Conservation (phyloP, 2,888 invertebrate species). For the Mesochorus sp. region DNA sequence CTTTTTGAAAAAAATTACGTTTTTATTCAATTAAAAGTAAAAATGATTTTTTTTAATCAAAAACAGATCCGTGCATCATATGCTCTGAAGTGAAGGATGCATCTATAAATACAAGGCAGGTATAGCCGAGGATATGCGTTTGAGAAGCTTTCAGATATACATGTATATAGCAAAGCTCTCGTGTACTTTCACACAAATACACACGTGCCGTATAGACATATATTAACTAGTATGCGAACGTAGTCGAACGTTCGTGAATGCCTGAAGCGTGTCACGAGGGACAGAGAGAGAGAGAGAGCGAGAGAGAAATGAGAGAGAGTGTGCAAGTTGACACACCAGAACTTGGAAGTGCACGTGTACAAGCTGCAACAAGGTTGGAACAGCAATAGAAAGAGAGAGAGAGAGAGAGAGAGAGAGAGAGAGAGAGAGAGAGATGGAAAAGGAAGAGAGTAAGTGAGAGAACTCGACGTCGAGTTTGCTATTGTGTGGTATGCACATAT, state of each 20-base stretch:
- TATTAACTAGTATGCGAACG: too few relatives aligned
- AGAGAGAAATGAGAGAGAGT: background rate
- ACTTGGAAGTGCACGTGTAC: constrained; percentile 59
- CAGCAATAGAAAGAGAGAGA: background rate
- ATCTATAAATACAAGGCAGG: constrained; percentile 13
- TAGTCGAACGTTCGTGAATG: constrained; percentile 24
- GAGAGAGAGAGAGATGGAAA: constrained; percentile 27
- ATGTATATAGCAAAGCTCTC: background rate
- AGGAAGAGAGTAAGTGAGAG: constrained; percentile 20
- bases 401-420: constrained; percentile 12
- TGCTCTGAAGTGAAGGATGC: background rate
- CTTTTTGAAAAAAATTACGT: too few relatives aligned
- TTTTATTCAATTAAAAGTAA: too few relatives aligned
- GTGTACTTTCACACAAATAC: constrained; percentile 24
- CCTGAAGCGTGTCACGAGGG: constrained; percentile 14
- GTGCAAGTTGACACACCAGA: constrained; percentile 49
- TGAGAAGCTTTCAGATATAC: background rate
- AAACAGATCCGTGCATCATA: too few relatives aligned
- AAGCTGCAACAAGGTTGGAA: constrained; percentile 28
- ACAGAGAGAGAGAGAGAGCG: background rate
- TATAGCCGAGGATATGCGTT: constrained; percentile 15
- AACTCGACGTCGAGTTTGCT: constrained; percentile 52
- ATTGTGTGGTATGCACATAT: constrained; percentile 33
- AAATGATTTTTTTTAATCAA: too few relatives aligned
- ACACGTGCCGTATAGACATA: too few relatives aligned